A percentile compares a stretch with the other conserved stretches of the same genome.
These are phyloP conservation scores for Ctenoplectra terminalis DNA, from an alignment of 1,140 invertebrate genomes.

Conservation along the genomic window DNA sequence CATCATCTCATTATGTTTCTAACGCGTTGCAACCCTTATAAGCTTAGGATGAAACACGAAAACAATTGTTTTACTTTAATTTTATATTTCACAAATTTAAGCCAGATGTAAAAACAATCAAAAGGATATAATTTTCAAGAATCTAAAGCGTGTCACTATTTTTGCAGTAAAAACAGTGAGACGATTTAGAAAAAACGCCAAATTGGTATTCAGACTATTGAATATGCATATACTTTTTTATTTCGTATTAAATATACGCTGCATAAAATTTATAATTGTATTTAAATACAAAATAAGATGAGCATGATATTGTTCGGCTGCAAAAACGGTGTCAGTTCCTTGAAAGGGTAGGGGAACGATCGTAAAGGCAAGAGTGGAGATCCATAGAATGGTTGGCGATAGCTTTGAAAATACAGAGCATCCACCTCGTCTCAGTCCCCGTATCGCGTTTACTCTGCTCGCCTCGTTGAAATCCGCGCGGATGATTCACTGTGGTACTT, in stretches of 20 bases:
- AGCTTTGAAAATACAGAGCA: constrained; percentile 65
- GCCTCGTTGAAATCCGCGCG: constrained; percentile 47
- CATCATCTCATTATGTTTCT: too few relatives aligned
- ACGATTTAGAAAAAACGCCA: too few relatives aligned
- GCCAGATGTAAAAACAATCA: too few relatives aligned
- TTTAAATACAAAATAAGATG: background rate
- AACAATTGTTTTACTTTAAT: too few relatives aligned
- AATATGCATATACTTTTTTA: background rate
- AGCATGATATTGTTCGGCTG: constrained; percentile 30
- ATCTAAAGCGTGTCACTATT: too few relatives aligned
- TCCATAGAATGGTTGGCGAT: constrained; percentile 47
- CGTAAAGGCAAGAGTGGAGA: constrained; percentile 51
- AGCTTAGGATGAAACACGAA: too few relatives aligned
- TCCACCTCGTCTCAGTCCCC: constrained; percentile 62
- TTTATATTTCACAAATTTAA: too few relatives aligned
- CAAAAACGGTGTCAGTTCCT: constrained; percentile 48
- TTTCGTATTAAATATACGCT: background rate
- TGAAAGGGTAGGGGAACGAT: constrained; percentile 45
- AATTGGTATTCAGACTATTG: too few relatives aligned
- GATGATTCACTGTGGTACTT: constrained; percentile 30
- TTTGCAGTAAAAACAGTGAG: too few relatives aligned
- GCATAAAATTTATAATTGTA: too few relatives aligned
- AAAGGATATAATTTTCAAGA: too few relatives aligned
- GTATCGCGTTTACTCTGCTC: constrained; percentile 59
- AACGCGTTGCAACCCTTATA: too few relatives aligned